These are phyloP conservation scores for Rafetus swinhoei DNA, from an alignment of 2,113 vertebrate species.

Conservation along the genomic window DNA sequence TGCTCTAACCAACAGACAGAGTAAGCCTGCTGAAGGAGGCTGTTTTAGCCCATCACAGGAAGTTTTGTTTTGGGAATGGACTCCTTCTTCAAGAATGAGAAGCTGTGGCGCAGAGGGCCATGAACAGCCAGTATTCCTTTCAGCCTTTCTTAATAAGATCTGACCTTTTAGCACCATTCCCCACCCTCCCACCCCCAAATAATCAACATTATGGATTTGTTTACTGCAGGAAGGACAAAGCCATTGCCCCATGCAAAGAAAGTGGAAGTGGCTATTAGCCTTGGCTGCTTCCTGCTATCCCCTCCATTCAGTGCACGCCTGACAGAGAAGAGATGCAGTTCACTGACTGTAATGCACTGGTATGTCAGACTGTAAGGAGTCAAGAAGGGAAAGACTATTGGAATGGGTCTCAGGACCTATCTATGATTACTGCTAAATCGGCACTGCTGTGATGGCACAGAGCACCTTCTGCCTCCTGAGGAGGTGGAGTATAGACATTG, in stretches of 20 bases:
- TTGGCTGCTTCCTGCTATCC: not conserved
- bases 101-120: accelerated
- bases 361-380: not conserved
- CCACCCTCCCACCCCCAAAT: not conserved
- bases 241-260: not conserved
- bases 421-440: too few relatives aligned
- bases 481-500: too few relatives aligned
- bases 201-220: not conserved
- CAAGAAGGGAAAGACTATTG: not conserved
- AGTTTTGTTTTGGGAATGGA: not conserved
- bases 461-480: too few relatives aligned
- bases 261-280: not conserved
- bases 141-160: not conserved
- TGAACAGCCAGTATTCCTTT: not conserved
- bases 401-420: not conserved
- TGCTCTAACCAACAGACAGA: not conserved
- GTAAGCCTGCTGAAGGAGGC: not conserved
- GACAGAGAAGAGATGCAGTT: not conserved
- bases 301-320: not conserved
- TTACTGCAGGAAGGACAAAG: not conserved
- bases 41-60: not conserved
- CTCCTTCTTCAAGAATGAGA: not conserved
- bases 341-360: not conserved
- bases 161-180: not conserved
- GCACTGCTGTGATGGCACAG: too few relatives aligned